Conservation (phyloP, 1,140 invertebrate genomes). For the Drosophila gunungcola region DNA sequence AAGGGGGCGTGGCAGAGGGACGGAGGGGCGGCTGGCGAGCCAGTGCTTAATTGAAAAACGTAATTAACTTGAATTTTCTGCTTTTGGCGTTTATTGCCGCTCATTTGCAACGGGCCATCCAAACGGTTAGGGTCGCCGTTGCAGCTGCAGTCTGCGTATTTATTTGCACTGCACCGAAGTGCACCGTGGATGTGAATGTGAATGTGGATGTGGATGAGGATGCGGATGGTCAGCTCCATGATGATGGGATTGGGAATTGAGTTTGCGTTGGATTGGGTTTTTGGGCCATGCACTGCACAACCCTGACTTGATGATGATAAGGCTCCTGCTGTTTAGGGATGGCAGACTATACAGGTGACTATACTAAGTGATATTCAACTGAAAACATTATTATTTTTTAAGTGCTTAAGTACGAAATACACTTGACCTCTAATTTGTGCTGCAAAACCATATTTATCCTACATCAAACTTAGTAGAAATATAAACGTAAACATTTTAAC, state of each 20-base stretch:
- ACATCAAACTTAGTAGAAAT: too few relatives aligned
- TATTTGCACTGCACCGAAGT: slow-evolving; percentile 57
- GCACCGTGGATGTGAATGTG: background rate
- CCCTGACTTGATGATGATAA: slow-evolving; percentile 2
- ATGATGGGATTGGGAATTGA: slow-evolving; percentile 41
- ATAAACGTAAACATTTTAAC: too few relatives aligned
- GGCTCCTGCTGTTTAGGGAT: slow-evolving; percentile 39
- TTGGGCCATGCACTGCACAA: background rate
- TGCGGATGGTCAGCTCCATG: slow-evolving; percentile 20
- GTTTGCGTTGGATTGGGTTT: slow-evolving; percentile 22
- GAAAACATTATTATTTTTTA: too few relatives aligned
- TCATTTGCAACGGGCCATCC: slow-evolving; percentile 71
- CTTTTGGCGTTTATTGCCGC: slow-evolving; percentile 80
- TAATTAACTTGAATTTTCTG: slow-evolving; percentile 83
- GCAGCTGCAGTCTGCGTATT: slow-evolving; percentile 58
- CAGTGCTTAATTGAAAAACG: slow-evolving; percentile 80
- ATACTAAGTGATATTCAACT: too few relatives aligned
- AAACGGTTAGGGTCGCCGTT: slow-evolving; percentile 50
- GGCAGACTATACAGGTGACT: background rate
- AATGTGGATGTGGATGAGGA: background rate
- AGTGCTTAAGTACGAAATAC: too few relatives aligned
- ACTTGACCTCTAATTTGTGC: too few relatives aligned
- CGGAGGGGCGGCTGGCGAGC: slow-evolving; percentile 25
- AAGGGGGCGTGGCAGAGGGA: background rate
- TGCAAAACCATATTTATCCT: too few relatives aligned